Evolutionary conservation across 2,888 invertebrate genomes (phyloP).

Genomic region (Andricus curvator): DNA sequence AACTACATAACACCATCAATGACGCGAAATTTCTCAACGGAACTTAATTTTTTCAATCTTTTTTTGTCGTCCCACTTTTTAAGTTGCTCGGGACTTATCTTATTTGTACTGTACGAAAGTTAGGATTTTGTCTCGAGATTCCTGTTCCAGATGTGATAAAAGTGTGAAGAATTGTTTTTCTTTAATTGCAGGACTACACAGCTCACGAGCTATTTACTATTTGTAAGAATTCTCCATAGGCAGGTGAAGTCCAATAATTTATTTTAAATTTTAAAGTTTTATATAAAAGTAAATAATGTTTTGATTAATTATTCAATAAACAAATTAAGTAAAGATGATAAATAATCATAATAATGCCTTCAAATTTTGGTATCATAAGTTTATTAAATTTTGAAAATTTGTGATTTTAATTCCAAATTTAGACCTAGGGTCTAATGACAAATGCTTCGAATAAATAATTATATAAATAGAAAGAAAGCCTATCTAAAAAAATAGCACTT

Average conservation of each 20-base stretch:
- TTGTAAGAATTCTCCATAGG: not conserved
- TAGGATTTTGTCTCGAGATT: not conserved
- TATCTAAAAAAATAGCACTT: too few relatives aligned
- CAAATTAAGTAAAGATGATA: too few relatives aligned
- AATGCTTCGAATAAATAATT: too few relatives aligned
- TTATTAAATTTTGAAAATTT: too few relatives aligned
- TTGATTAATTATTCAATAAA: too few relatives aligned
- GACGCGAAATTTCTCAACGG: conserved; percentile 6
- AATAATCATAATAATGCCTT: too few relatives aligned
- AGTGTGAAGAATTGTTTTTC: not conserved
- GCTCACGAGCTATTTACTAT: not conserved
- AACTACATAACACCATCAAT: not conserved
- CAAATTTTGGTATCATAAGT: too few relatives aligned
- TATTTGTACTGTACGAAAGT: not conserved
- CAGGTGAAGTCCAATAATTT: not conserved
- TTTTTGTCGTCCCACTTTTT: not conserved
- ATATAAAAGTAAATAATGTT: not conserved
- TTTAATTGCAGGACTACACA: not conserved
- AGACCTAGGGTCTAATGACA: too few relatives aligned
- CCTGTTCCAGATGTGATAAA: not conserved
- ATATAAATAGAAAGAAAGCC: too few relatives aligned
- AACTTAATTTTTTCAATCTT: not conserved
- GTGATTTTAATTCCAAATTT: too few relatives aligned
- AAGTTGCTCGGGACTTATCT: not conserved
- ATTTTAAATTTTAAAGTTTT: not conserved